phyloP scores from a whole-genome alignment of 2,888 invertebrate species.

The Diachrysia chrysitis region DNA sequence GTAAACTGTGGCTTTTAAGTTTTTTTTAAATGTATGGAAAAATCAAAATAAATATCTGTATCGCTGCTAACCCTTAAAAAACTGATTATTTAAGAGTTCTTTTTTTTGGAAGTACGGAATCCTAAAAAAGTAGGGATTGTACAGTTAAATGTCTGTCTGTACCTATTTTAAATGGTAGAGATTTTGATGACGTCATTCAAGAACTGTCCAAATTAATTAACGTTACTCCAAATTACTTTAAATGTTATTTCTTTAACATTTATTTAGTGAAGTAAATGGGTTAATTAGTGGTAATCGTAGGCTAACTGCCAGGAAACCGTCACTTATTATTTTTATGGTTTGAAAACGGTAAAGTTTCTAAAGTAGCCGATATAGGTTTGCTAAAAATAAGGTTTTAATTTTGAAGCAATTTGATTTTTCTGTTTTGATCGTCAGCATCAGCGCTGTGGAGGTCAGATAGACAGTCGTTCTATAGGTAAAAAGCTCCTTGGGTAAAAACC shows the following conservation, averaged over 20 bases:
- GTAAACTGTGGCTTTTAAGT: too few species aligned
- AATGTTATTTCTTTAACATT: conserved; percentile 44
- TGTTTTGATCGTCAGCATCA: too few species aligned
- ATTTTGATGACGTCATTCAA: neutral
- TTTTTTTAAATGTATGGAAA: too few species aligned
- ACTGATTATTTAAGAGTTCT: too few species aligned
- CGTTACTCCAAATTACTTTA: conserved; percentile 28
- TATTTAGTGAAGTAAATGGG: conserved; percentile 43
- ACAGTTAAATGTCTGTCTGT: neutral
- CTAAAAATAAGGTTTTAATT: too few species aligned
- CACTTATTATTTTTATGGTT: conserved; percentile 6
- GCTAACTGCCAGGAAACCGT: conserved; percentile 39
- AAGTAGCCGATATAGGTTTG: neutral
- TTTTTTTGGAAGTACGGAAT: too few species aligned
- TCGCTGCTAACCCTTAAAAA: too few species aligned
- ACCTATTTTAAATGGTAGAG: neutral
- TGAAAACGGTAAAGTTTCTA: neutral
- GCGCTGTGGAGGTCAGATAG: too few species aligned
- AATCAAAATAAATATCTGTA: too few species aligned
- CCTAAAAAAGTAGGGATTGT: neutral
- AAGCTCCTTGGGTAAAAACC: too few species aligned
- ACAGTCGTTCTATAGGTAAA: too few species aligned
- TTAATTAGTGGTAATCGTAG: conserved; percentile 43
- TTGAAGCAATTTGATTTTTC: too few species aligned
- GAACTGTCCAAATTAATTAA: conserved; percentile 18